A percentile compares a stretch with the other conserved stretches of the same genome.
These are phyloP conservation scores for Protodeltote pygarga DNA, from an alignment of 2,888 invertebrate genomes.

Conservation along the genomic window DNA sequence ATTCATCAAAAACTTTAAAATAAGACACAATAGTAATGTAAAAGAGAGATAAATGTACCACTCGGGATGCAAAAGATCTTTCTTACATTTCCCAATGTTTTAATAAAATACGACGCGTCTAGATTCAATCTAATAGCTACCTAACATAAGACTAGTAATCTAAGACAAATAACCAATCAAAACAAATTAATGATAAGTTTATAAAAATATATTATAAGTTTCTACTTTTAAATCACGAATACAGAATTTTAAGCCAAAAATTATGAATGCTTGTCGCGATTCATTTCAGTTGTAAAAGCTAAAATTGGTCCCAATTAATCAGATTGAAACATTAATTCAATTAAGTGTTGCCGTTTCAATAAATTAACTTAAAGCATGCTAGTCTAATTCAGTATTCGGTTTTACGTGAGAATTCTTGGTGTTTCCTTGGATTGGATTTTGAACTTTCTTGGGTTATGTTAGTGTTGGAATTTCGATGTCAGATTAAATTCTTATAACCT, in stretches of 20 bases:
- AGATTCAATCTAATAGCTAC: no score
- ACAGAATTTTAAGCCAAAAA: conserved; percentile 31
- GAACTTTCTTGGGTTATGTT: conserved; percentile 1
- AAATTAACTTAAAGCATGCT: conserved; percentile 56
- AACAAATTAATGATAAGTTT: not conserved
- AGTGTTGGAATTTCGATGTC: conserved; percentile 11
- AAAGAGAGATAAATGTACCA: no score
- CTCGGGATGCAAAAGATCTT: no score
- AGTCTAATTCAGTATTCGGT: conserved; percentile 52
- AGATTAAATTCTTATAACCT: conserved; percentile 18
- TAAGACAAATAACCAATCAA: no score
- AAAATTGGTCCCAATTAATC: conserved; percentile 56
- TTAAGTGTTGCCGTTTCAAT: conserved; percentile 46
- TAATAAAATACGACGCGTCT: no score
- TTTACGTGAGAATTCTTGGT: conserved; percentile 29
- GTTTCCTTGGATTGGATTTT: conserved; percentile 13
- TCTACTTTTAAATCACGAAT: conserved; percentile 43
- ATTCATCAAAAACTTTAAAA: no score
- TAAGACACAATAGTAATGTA: no score
- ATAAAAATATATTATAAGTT: conserved; percentile 11
- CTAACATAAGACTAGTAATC: no score
- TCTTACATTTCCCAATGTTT: no score
- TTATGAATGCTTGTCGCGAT: conserved; percentile 46
- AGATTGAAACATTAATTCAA: conserved; percentile 58
- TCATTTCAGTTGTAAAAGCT: conserved; percentile 48